phyloP scores from a whole-genome alignment of 64 coral and sea anemone genomes.

The Montipora capricornis region DNA sequence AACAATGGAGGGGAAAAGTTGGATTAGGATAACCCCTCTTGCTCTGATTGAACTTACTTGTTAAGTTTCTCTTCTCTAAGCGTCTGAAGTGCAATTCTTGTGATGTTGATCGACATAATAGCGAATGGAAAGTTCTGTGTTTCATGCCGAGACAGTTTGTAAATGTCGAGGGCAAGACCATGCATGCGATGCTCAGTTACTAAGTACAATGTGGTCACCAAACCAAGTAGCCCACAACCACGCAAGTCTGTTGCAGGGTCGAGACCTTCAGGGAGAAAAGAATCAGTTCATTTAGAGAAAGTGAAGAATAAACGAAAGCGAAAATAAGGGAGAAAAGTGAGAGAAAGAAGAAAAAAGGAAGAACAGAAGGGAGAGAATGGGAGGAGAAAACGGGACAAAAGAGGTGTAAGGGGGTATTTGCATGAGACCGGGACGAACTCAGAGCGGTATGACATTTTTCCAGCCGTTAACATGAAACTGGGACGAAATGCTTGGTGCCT shows the following conservation, averaged over 20 bases:
- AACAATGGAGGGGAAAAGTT: no score
- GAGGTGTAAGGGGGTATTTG: background rate
- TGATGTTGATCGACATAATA: slow-evolving; percentile 99
- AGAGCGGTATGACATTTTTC: no score
- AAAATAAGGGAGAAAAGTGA: background rate
- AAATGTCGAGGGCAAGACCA: slow-evolving; percentile 89
- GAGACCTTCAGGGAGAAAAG: slow-evolving; percentile 50
- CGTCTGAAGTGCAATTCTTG: slow-evolving; percentile 95
- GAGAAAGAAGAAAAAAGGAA: background rate
- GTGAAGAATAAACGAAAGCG: no score
- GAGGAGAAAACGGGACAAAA: background rate
- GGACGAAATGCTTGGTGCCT: no score
- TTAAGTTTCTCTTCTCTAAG: slow-evolving; percentile 93
- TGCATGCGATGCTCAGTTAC: slow-evolving; percentile 87
- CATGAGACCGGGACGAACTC: no score
- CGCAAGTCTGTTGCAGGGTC: slow-evolving; percentile 96
- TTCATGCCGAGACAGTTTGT: slow-evolving; percentile 96
- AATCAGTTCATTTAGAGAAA: background rate
- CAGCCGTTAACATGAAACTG: no score
- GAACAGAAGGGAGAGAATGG: background rate
- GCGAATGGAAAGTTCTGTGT: slow-evolving; percentile 98
- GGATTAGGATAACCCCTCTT: background rate
- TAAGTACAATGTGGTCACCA: slow-evolving; percentile 81
- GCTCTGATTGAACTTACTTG: slow-evolving; percentile 61
- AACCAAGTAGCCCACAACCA: slow-evolving; percentile 94